Percentiles rank a stretch among this genome's conserved stretches.
Evolutionary conservation across 2,888 invertebrate genomes (phyloP).

Genomic region (Agrotis ipsilon): DNA sequence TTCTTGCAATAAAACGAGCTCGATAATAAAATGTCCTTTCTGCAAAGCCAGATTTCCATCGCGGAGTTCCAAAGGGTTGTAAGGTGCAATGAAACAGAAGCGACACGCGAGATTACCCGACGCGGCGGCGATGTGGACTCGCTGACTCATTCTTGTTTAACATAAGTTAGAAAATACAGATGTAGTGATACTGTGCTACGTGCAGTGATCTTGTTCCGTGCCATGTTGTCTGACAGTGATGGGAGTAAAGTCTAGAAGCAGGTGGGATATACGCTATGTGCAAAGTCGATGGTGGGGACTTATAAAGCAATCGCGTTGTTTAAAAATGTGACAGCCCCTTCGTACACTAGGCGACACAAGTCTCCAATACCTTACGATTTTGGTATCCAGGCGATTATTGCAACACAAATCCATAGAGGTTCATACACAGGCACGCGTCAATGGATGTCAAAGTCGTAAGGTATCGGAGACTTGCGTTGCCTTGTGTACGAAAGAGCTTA

Average conservation of each 20-base stretch:
- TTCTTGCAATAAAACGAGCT: slow-evolving; percentile 19
- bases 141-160: slow-evolving; percentile 40
- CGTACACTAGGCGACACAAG: no score
- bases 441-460: no score
- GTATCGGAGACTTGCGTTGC: no score
- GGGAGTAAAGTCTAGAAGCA: background rate
- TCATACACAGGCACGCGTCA: no score
- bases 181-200: background rate
- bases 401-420: no score
- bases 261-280: background rate
- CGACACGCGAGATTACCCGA: slow-evolving; percentile 30
- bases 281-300: no score
- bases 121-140: background rate
- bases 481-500: no score
- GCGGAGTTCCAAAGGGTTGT: slow-evolving; percentile 31
- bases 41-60: slow-evolving; percentile 46
- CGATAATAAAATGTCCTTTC: slow-evolving; percentile 40
- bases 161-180: slow-evolving; percentile 30
- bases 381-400: no score
- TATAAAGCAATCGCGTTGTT: no score
- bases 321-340: no score
- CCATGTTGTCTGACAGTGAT: slow-evolving; percentile 14
- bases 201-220: slow-evolving; percentile 29
- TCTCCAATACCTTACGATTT: no score
- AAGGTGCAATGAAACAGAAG: slow-evolving; percentile 22